Base-by-base conservation (phyloP, 2,797 vertebrate genomes). In the Thalassophryne amazonica region DNA sequence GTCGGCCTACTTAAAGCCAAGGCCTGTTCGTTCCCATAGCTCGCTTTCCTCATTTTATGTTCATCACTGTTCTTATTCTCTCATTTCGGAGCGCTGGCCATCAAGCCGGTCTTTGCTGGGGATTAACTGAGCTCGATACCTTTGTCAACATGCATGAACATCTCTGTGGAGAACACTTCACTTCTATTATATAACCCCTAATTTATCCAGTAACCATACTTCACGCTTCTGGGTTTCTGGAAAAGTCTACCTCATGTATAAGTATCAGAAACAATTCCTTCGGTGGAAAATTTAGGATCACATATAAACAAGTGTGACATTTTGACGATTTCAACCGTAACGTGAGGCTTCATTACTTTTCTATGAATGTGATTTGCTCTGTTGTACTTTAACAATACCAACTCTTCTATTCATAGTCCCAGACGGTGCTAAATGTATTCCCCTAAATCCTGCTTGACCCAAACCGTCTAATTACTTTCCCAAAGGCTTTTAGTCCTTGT, bases 111-210 rank as follows among this genome's bases (percentile, higher is more conserved):
- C 65, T 79, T 61, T 37, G 6, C 50, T 56, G 25, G 59, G n/a
- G 60, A 80, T 71, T 88, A 87, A 89, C 86, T 63, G 37, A 68
- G 76, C 60, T n/a, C 49, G 86, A 87, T 80, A 73, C 63, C n/a
- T 86, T 86, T 86, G 87, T 88, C 88, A 77, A 76, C 73, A 76
- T 54, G 51, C 73, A 86, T 90, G 83, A 89, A 61, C 60, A 46
- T 88, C 81, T 72, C 73, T 22, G 31, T 45, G 56, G 50, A 54
- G 61, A 28, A 62, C 73, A 76, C 71, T 52, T 73, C 16, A 22
- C 18, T 35, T 30, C 32, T 56, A 42, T 83, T 83, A 69, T 46
- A 29, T 58, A 82, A 76, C 12, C 17, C n/a, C 34, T 50, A 71
- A 79, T 78, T 80, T 42, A 61, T 37, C 32, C 66, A 77, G 55